Evolutionary conservation across 2,113 vertebrate genomes (phyloP).

Genomic region (Mirounga angustirostris): DNA sequence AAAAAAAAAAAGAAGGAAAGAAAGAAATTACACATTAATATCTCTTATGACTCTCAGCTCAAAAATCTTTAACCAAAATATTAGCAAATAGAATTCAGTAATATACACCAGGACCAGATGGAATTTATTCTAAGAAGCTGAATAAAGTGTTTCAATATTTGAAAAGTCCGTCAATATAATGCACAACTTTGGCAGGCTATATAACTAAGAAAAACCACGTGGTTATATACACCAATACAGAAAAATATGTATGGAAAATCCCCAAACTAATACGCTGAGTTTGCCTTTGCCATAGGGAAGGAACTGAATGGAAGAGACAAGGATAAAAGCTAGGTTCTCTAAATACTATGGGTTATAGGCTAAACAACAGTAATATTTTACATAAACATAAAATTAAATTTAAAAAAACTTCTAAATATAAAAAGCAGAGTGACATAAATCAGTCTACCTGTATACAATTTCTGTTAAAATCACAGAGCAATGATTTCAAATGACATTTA

Average conservation of each 20-base stretch:
- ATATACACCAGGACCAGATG: neutral
- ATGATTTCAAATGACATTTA: neutral
- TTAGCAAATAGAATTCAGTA: neutral
- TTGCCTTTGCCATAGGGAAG: neutral
- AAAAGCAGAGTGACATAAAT: neutral
- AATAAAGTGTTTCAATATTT: neutral
- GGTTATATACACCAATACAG: neutral
- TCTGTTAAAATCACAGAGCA: neutral
- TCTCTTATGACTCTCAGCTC: neutral
- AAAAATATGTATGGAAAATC: neutral
- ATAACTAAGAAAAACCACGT: neutral
- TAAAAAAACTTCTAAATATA: neutral
- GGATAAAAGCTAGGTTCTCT: neutral
- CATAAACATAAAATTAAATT: neutral
- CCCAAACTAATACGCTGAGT: neutral
- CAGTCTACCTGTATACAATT: neutral
- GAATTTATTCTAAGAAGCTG: neutral
- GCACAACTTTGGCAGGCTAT: neutral
- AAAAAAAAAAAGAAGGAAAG: neutral
- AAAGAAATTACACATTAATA: neutral
- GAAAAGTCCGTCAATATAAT: neutral
- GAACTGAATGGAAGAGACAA: neutral
- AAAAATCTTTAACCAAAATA: neutral
- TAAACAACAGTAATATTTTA: neutral
- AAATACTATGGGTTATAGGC: neutral